phyloP scores from a whole-genome alignment of 2,113 vertebrate genomes.

The Panthera tigris region DNA sequence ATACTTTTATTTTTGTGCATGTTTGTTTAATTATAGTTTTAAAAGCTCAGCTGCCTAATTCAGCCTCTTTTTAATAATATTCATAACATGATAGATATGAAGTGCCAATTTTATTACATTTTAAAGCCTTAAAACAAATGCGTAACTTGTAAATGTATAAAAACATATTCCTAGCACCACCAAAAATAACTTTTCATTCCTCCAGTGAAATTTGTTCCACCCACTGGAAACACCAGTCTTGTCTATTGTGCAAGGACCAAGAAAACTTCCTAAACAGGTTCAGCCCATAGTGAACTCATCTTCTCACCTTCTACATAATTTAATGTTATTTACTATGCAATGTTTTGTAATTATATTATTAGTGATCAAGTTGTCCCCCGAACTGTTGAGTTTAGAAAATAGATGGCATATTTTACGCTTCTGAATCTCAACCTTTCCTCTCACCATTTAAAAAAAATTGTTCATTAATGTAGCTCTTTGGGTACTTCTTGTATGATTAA shows the following conservation, averaged over 20 bases:
- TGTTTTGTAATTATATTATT: constrained; percentile 4
- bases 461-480: neutral
- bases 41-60: neutral
- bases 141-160: neutral
- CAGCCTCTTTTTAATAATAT: neutral
- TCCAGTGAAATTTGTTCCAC: neutral
- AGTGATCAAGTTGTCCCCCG: neutral
- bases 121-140: neutral
- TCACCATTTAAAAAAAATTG: neutral
- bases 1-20: no score
- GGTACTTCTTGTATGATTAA: constrained; percentile 1
- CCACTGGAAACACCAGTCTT: neutral
- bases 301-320: neutral
- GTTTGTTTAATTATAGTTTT: neutral
- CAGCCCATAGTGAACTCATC: neutral
- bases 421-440: neutral
- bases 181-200: neutral
- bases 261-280: neutral
- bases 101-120: neutral
- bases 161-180: neutral
- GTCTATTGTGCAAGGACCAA: neutral
- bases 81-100: neutral
- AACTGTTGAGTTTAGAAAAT: neutral
- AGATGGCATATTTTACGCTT: neutral
- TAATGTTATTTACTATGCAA: neutral